Base-by-base conservation (phyloP, 1,140 invertebrate species). In the Ganaspis sp. region DNA sequence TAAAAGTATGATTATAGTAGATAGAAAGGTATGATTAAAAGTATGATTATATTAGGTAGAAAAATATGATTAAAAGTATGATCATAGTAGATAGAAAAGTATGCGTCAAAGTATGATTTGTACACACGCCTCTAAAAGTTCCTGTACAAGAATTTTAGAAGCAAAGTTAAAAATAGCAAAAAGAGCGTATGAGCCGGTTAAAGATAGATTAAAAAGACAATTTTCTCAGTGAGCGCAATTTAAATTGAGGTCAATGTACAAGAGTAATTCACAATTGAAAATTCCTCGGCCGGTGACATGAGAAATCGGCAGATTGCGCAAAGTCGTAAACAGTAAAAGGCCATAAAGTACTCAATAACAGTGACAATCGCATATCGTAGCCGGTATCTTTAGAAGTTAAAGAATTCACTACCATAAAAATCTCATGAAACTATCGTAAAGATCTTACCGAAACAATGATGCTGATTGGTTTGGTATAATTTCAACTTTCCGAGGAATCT, bases 321-420 rank as follows among this genome's bases (percentile, higher is more conserved):
- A 64, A 64, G 23, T n/a, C 26, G 23, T 29, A 64, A n/a, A 29
- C 58, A 64, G 23, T 29, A 64, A 64, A 64, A 29, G 58, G 12
- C 58, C 58, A 64, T 64, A 64, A 64, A 64, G 23, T 64, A 64
- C 58, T 64, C 58, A 64, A 64, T 64, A 64, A 64, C 23, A 34
- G 23, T 15, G 58, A 64, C 58, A 64, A n/a, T 64, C 26, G 21
- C 23, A 64, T 64, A 64, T 64, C 58, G 26, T 64, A 12, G 58
- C 58, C 26, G 23, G 58, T 26, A 64, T 64, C 58, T 64, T 29
- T 64, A 64, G 26, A 64, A 64, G 58, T 64, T 64, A 29, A 64
- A 64, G 58, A 29, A 64, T 26, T 64, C 26, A 26, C 23, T 26
- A 29, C 58, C 23, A 64, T 34, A 64, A 64, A 64, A 64, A 29